Evolutionary conservation across 92 coral and sea anemone genomes (phyloP), one percentile per base, ranked within the genome.

Genomic region (Phenganax marumi): DNA sequence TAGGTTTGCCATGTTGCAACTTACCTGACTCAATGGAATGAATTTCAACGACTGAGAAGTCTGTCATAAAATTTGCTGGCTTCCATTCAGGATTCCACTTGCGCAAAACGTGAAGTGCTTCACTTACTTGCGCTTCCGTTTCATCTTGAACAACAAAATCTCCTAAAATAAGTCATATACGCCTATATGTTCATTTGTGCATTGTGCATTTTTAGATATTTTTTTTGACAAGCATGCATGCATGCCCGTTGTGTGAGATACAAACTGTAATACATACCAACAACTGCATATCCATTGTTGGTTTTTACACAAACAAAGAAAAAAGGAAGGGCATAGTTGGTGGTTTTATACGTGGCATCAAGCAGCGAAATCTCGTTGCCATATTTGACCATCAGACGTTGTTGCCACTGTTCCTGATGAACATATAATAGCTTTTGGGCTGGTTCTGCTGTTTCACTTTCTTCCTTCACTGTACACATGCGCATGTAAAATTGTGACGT

Each of bases 11-110:
- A 54, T 54, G 13, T 54, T 54, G 60, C 17, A 14, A 54, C 76
- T 68, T 51, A 43, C 77, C 52, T 22, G 39, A 64, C 66, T 81
- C 85, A 81, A 81, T 81, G 1, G 85, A 71, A 48, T 81, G 57
- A 64, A 81, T 81, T 55, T 81, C 85, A 24, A 81, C 85, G 22
- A 64, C 60, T 39, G 85, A 81, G 66, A 81, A 81, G 18, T 81
- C 85, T 26, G 75, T 64, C 85, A 81, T 81, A 52, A 81, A 81
- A 65, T 47, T 64, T 10, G 70, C 58, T 39, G 85, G 85, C 60
- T 81, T 52, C 85, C 85, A 81, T 43, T 80, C 48, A 64, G 25
- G 71, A 18, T 64, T 64, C 71, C 71, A 64, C 25, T 64, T 13
- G 3, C 71, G 71, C 48, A 64, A 33, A 39, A 33, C 48, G n/a